Evolutionary conservation across 2,797 vertebrate genomes (phyloP).

Genomic region (Clarias laeviceps): DNA sequence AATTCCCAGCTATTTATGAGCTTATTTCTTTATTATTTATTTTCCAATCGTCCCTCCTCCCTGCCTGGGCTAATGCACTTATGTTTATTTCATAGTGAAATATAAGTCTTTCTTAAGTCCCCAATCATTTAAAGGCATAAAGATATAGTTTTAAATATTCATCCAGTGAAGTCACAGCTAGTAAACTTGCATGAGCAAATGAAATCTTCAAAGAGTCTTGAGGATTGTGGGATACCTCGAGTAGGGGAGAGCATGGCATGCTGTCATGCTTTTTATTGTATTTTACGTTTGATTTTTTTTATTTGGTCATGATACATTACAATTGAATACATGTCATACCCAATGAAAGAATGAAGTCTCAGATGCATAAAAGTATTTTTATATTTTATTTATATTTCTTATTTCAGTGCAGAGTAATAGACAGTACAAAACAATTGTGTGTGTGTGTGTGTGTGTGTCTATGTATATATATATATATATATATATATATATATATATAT

Average conservation of each 20-base stretch:
- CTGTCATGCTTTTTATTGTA: background rate
- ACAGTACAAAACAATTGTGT: background rate
- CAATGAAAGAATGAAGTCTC: background rate
- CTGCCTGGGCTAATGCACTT: constrained; percentile 34
- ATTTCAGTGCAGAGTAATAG: background rate
- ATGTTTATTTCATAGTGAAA: constrained; percentile 53
- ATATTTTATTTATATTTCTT: background rate
- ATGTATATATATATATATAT: no score
- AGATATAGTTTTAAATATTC: constrained; percentile 37
- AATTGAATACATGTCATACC: background rate
- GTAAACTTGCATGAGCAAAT: constrained; percentile 1
- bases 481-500: no score
- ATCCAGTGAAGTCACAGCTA: background rate
- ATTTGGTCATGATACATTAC: background rate
- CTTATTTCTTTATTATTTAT: no score
- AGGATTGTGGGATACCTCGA: background rate
- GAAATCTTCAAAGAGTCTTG: background rate
- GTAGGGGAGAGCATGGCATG: background rate
- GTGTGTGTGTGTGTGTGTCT: background rate
- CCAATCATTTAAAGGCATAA: constrained; percentile 48
- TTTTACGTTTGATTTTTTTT: constrained; percentile 7
- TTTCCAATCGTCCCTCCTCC: background rate
- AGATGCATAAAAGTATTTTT: background rate
- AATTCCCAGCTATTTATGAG: constrained; percentile 10
- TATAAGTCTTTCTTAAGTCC: constrained; percentile 41